These are phyloP conservation scores for Clarias pachynema DNA, from an alignment of 2,797 vertebrate species.

Conservation along the genomic window DNA sequence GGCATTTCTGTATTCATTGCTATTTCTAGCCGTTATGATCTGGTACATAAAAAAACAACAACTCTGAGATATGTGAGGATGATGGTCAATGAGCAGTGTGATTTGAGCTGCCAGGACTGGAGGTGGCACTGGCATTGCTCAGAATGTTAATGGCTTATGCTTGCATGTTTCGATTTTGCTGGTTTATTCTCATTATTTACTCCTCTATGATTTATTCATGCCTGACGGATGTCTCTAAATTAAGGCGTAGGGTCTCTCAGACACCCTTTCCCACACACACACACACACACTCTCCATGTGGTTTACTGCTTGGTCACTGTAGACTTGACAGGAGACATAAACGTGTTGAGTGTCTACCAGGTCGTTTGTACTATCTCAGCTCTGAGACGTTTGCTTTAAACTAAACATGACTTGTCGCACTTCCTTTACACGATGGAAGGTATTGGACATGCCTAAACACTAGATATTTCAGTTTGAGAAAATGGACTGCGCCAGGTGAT, in stretches of 20 bases:
- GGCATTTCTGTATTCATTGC: constrained; percentile 3
- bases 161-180: constrained; percentile 58
- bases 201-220: constrained; percentile 56
- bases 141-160: constrained; percentile 68
- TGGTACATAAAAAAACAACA: background rate
- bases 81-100: constrained; percentile 5
- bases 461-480: constrained; percentile 13
- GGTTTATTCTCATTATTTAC: constrained; percentile 46
- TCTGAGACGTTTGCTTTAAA: constrained; percentile 37
- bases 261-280: background rate
- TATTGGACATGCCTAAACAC: background rate
- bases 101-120: constrained; percentile 4
- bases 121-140: constrained; percentile 61
- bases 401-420: constrained; percentile 30
- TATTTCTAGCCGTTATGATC: background rate
- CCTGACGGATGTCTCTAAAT: constrained; percentile 60
- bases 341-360: constrained; percentile 42
- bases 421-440: background rate
- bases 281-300: constrained; percentile 44
- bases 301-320: constrained; percentile 49
- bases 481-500: background rate
- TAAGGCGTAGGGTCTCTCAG: constrained; percentile 34
- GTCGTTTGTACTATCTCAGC: constrained; percentile 40
- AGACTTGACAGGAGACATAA: constrained; percentile 50
- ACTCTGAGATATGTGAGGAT: background rate